phyloP scores from a whole-genome alignment of 2,888 invertebrate species.

The Drosophila mimica region DNA sequence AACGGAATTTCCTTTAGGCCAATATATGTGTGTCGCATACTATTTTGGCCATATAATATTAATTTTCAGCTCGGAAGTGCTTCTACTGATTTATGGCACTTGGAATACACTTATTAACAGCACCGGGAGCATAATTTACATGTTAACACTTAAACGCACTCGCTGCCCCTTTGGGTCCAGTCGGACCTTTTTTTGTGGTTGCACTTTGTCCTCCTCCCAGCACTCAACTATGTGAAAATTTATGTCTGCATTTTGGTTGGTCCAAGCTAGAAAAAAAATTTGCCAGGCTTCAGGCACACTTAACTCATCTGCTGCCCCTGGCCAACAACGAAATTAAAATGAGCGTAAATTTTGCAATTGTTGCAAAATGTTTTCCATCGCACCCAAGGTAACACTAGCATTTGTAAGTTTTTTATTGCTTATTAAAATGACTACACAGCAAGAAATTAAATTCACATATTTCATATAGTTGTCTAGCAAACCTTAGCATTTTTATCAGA shows the following conservation, averaged over 20 bases:
- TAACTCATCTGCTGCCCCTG: constrained; percentile 70
- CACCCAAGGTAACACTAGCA: constrained; percentile 23
- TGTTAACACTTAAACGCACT: constrained; percentile 84
- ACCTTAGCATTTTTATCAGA: neutral
- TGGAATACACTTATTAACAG: constrained; percentile 76
- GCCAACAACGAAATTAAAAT: constrained; percentile 64
- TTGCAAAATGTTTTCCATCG: constrained; percentile 76
- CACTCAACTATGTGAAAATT: constrained; percentile 64
- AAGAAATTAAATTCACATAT: constrained; percentile 19
- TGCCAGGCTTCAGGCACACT: constrained; percentile 40
- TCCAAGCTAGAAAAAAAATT: constrained; percentile 19
- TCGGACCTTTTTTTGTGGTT: constrained; percentile 44
- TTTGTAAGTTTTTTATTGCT: constrained; percentile 26
- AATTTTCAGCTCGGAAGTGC: constrained; percentile 54
- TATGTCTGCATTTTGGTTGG: constrained; percentile 64
- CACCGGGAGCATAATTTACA: constrained; percentile 80
- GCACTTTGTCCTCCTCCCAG: constrained; percentile 32
- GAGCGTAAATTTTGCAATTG: constrained; percentile 84
- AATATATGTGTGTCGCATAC: neutral
- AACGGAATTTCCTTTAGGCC: neutral
- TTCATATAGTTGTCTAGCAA: neutral
- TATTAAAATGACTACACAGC: constrained; percentile 51
- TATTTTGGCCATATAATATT: constrained; percentile 16
- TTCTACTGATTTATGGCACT: constrained; percentile 70
- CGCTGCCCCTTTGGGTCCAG: constrained; percentile 44